phyloP scores from a whole-genome alignment of 2,113 vertebrate genomes.

The Arenaria interpres region DNA sequence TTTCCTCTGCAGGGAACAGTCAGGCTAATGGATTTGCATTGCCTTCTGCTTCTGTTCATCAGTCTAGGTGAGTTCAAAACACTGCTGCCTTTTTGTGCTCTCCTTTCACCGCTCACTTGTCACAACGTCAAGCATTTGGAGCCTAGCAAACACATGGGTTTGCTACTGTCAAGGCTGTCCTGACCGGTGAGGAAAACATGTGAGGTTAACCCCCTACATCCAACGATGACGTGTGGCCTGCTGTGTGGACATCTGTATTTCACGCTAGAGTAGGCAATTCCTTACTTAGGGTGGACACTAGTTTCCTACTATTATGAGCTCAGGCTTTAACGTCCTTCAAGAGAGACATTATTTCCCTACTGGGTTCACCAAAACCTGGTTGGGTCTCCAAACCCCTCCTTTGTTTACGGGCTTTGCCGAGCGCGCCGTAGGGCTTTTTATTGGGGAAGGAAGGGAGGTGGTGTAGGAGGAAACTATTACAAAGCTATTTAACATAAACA shows the following conservation, averaged over 20 bases:
- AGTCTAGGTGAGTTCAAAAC: slow-evolving; percentile 43
- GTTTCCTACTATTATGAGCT: slow-evolving; percentile 59
- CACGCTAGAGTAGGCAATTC: background rate
- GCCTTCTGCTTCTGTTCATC: slow-evolving; percentile 39
- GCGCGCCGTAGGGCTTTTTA: background rate
- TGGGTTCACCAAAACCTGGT: slow-evolving; percentile 22
- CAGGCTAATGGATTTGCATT: slow-evolving; percentile 58
- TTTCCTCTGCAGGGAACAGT: slow-evolving; percentile 42
- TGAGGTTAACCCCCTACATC: background rate
- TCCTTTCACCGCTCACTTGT: background rate
- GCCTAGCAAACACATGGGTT: background rate
- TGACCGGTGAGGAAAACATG: background rate
- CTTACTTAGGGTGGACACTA: slow-evolving; percentile 1
- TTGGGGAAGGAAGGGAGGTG: slow-evolving; percentile 62
- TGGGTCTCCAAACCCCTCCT: slow-evolving; percentile 10
- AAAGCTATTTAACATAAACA: slow-evolving; percentile 56
- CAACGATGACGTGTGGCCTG: background rate
- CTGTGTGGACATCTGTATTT: background rate
- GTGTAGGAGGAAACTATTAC: slow-evolving; percentile 45
- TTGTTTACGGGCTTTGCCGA: slow-evolving; percentile 18
- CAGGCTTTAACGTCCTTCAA: background rate
- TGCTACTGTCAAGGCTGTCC: background rate
- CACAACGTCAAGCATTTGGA: background rate
- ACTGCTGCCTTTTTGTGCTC: background rate
- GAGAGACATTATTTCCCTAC: background rate